Evolutionary conservation across 2,797 vertebrate genomes (phyloP), one percentile per base, ranked within the genome.

Genomic region (Scolopax bukidnonensis): DNA sequence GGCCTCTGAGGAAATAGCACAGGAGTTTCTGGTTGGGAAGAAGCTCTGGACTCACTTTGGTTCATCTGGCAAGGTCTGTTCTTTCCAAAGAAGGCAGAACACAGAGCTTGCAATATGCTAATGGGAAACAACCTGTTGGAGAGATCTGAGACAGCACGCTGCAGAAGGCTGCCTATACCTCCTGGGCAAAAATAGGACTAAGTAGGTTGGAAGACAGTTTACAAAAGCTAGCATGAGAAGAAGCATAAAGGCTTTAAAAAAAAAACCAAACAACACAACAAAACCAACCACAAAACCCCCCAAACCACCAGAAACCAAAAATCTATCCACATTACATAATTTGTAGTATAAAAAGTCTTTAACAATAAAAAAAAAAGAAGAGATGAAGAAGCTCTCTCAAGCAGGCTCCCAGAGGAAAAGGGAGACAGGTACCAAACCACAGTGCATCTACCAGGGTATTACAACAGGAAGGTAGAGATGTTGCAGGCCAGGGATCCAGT

Each of bases 131-230:
- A 90, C 69, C 54, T 79, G 59, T 14, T 64, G 64, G 41, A 91
- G 47, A 93, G 70, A 87, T 86, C 73, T 90, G 64, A 96, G 76
- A 51, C 19, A 74, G 71, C 47, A 38, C 0, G 1, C 40, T 87
- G 67, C 90, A 83, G 70, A 87, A 88, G 63, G 77, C 74, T 0
- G 2, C 56, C 85, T 69, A n/a, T 73, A 71, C 60, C 91, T 90
- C 48, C 74, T 70, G 92, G 89, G 59, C 87, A 94, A 86, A 96
- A 91, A 20, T 2, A 92, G 50, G 59, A 76, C 69, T 82, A 95
- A 93, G 92, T 60, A 87, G 70, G 50, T 70, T 89, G 68, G 64
- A 90, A 90, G 73, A 67, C n/a, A 88, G 67, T 56, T 94, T 76
- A 82, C 28, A 76, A 89, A 96, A 89, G 60, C 77, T 76, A 51